Evolutionary conservation across 2,888 invertebrate species (phyloP).

Genomic region (Acanthosepion esculentum): DNA sequence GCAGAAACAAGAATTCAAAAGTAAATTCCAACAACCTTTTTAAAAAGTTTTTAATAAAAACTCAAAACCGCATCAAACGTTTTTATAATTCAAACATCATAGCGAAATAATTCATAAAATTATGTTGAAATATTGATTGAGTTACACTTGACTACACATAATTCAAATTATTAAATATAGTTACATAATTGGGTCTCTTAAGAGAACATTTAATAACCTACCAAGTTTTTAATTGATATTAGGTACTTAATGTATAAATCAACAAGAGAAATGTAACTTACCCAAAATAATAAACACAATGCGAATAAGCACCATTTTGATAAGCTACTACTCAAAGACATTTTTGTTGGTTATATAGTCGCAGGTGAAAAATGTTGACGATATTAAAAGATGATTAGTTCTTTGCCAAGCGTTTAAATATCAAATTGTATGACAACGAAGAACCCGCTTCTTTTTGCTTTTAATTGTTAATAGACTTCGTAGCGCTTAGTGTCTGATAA

Average conservation of each 20-base stretch:
- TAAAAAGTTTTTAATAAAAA: too few species aligned
- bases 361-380: background rate
- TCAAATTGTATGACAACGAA: background rate
- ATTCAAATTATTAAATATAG: too few species aligned
- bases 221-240: too few species aligned
- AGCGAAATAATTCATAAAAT: too few species aligned
- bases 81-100: too few species aligned
- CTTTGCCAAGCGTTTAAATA: background rate
- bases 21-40: too few species aligned
- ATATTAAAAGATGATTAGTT: background rate
- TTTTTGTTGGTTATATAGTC: background rate
- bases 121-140: too few species aligned
- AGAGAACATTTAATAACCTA: too few species aligned
- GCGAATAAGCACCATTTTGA: slow-evolving; percentile 62
- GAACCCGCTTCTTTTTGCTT: background rate
- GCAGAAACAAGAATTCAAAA: too few species aligned
- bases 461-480: background rate
- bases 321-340: slow-evolving; percentile 50
- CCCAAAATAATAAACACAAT: slow-evolving; percentile 65
- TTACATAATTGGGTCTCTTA: too few species aligned
- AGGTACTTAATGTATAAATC: background rate
- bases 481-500: background rate
- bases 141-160: too few species aligned
- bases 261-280: slow-evolving; percentile 52
- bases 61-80: too few species aligned